These are phyloP conservation scores for Scaptomyza polygonia DNA, from an alignment of 2,888 invertebrate species.

Conservation along the genomic window DNA sequence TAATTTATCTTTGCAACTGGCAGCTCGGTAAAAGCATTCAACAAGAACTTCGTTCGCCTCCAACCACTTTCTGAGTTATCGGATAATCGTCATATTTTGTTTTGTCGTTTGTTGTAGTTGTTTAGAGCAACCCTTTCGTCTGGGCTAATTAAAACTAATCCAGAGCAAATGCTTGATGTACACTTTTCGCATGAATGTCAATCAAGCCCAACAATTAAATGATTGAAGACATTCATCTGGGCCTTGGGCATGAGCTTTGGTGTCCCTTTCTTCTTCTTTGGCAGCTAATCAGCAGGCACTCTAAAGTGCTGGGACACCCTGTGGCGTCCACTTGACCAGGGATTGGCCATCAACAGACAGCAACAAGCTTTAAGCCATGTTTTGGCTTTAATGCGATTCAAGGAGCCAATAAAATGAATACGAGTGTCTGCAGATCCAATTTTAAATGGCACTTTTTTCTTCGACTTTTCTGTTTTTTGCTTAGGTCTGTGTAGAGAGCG, in stretches of 20 bases:
- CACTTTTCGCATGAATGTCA: constrained; percentile 74
- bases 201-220: constrained; percentile 69
- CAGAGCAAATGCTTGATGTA: constrained; percentile 51
- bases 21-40: constrained; percentile 67
- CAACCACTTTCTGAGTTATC: constrained; percentile 2
- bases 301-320: constrained; percentile 8
- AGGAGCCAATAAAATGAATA: constrained; percentile 35
- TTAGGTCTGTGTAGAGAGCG: constrained; percentile 24
- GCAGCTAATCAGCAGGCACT: constrained; percentile 45
- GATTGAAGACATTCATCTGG: constrained; percentile 69
- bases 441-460: constrained; percentile 61
- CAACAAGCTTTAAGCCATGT: constrained; percentile 46
- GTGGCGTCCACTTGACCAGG: constrained; percentile 8
- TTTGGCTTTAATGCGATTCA: constrained; percentile 15
- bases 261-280: constrained; percentile 11
- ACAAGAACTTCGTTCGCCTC: constrained; percentile 35
- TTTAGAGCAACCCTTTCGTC: constrained; percentile 53
- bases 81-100: constrained; percentile 4
- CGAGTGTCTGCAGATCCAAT: constrained; percentile 28
- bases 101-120: constrained; percentile 12
- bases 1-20: constrained; percentile 69
- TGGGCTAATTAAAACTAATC: constrained; percentile 77
- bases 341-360: constrained; percentile 10
- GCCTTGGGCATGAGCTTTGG: constrained; percentile 16
- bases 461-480: constrained; percentile 46